Percentiles rank a stretch among this genome's conserved stretches.
These are phyloP conservation scores for Threskiornis aethiopicus DNA, from an alignment of 2,797 vertebrate species.

Conservation along the genomic window DNA sequence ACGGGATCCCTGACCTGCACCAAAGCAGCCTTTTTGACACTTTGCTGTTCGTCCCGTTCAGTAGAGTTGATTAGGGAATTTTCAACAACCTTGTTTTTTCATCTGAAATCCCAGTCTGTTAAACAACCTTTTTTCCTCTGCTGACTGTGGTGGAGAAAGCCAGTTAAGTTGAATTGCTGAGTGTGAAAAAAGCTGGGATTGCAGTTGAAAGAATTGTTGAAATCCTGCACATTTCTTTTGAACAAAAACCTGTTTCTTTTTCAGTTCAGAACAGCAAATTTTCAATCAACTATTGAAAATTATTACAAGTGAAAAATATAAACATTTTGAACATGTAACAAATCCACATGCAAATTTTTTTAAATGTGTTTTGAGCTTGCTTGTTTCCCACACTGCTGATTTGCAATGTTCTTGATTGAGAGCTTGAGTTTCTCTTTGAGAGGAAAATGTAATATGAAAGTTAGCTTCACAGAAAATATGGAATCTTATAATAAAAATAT, in stretches of 20 bases:
- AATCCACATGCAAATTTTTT: background rate
- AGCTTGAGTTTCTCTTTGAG: background rate
- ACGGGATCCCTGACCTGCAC: background rate
- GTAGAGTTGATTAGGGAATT: background rate
- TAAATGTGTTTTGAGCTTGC: background rate
- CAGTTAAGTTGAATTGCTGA: background rate
- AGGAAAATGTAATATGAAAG: background rate
- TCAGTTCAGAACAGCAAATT: background rate
- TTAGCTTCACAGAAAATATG: background rate
- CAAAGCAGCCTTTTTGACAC: background rate
- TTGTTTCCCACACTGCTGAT: background rate
- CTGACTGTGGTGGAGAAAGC: background rate
- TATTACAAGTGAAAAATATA: background rate
- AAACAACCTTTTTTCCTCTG: background rate
- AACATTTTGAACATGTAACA: background rate
- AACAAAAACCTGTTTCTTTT: background rate
- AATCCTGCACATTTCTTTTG: background rate
- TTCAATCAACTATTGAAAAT: background rate
- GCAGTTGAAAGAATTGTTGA: background rate
- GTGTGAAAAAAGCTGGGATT: background rate
- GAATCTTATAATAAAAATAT: constrained; percentile 33
- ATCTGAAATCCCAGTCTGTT: background rate
- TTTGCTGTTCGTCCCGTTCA: background rate
- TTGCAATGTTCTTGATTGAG: background rate
- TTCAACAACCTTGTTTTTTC: background rate